Conservation (phyloP, 2,113 vertebrate species). For the Pteropus alecto region DNA sequence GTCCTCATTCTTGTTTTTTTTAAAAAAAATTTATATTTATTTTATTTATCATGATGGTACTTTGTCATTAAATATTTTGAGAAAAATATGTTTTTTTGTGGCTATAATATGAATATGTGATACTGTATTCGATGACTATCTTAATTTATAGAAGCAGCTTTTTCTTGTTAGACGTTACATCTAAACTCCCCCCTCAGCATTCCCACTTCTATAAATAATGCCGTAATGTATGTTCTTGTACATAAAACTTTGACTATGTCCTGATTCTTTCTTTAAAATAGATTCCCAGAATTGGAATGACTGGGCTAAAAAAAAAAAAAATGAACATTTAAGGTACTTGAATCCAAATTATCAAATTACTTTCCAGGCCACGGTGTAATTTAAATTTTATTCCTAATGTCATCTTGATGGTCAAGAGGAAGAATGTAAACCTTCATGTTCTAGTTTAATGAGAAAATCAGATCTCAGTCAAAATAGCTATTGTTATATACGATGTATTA, state of each 20-base stretch:
- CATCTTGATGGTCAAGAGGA: not conserved
- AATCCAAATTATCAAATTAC: conserved; percentile 15
- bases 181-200: rapidly evolving
- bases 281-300: not conserved
- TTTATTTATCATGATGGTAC: not conserved
- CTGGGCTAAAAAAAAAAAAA: not conserved
- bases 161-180: not conserved
- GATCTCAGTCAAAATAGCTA: not conserved
- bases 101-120: not conserved
- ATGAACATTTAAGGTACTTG: not conserved
- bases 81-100: not conserved
- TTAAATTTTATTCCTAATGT: conserved; percentile 5
- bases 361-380: not conserved
- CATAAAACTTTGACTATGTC: not conserved
- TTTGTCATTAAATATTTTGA: not conserved
- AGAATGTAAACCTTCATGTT: not conserved
- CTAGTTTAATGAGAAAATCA: conserved; percentile 36
- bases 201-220: not conserved
- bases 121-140: not conserved
- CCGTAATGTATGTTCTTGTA: not conserved
- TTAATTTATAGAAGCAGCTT: not conserved
- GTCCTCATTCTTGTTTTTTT: not conserved
- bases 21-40: not conserved
- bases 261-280: conserved; percentile 1
- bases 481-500: not conserved